Base-by-base conservation (phyloP, 2,797 vertebrate genomes). In the Poeciliopsis presidionis region DNA sequence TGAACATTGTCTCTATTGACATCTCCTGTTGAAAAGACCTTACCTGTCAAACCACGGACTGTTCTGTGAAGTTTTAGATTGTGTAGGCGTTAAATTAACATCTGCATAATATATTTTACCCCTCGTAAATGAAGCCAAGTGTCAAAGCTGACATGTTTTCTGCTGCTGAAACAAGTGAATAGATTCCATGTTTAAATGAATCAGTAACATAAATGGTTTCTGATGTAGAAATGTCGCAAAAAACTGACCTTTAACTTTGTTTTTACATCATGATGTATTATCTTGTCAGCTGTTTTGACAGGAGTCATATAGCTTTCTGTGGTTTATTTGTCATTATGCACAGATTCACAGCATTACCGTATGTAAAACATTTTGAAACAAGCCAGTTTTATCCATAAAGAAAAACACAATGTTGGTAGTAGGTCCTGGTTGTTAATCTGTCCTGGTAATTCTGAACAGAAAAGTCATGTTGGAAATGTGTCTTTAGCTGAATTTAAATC, bases 221-320 rank as follows among this genome's bases (percentile, higher is more conserved):
- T 47, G 33, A 57, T 28, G 75, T 86, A 59, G 36, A 75, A 77
- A 74, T n/a, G 33, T 81, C 61, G 65, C 16, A 79, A 77, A 67
- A 41, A 77, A 13, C 30, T 79, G 61, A 80, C 79, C 81, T 91
- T 89, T 86, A 72, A 78, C 75, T 78, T 73, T 79, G 61, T 47
- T 83, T 89, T 86, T 78, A 79, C 57, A 86, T 75, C 51, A 86
- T 59, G 77, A 41, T 81, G 73, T 75, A 82, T 82, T 86, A 86
- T 82, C 70, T 76, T 74, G 49, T 81, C 43, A 45, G 71, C 14
- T 1, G 43, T 73, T 78, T n/a, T 84, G 79, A 85, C 78, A 83
- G 72, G 46, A 18, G 36, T 80, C 57, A 72, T 20, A 39, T 28
- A 74, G 55, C 71, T 76, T 67, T 73, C 39, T 88, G 59, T 73